Conservation (phyloP, 1,140 invertebrate species). For the Plodia interpunctella region DNA sequence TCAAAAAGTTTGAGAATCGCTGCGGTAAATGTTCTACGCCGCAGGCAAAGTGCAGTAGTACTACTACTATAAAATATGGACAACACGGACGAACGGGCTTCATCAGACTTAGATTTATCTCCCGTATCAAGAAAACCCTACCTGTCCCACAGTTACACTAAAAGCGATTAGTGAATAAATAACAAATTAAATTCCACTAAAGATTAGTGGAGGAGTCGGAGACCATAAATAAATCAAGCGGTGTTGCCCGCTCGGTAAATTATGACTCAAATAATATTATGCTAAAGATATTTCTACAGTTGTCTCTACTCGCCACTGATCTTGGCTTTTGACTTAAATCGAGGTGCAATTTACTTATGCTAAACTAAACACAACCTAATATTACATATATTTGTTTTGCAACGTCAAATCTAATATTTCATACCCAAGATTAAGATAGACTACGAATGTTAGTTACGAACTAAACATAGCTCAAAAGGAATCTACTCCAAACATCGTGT, state of each 20-base stretch:
- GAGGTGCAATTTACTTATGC: slow-evolving; percentile 18
- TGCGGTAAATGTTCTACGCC: not conserved
- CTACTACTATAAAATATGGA: not conserved
- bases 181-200: slow-evolving; percentile 65
- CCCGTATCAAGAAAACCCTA: not conserved
- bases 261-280: slow-evolving; percentile 63
- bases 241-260: slow-evolving; percentile 44
- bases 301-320: slow-evolving; percentile 18
- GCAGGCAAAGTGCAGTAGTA: not conserved
- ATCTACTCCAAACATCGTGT: slow-evolving; percentile 5
- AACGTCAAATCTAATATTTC: slow-evolving; percentile 11
- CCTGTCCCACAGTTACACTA: slow-evolving; percentile 12
- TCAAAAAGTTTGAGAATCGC: too few relatives aligned
- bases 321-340: slow-evolving; percentile 14
- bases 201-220: slow-evolving; percentile 54
- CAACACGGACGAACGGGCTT: not conserved
- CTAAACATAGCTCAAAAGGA: slow-evolving; percentile 9
- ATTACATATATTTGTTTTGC: slow-evolving; percentile 8
- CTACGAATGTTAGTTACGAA: not conserved
- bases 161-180: slow-evolving; percentile 61
- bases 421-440: not conserved
- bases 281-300: slow-evolving; percentile 32
- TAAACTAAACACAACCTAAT: not conserved
- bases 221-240: slow-evolving; percentile 61
- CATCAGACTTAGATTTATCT: not conserved